These are phyloP conservation scores for Ceratosolen fusciceps DNA, from an alignment of 1,140 invertebrate species.

Conservation along the genomic window DNA sequence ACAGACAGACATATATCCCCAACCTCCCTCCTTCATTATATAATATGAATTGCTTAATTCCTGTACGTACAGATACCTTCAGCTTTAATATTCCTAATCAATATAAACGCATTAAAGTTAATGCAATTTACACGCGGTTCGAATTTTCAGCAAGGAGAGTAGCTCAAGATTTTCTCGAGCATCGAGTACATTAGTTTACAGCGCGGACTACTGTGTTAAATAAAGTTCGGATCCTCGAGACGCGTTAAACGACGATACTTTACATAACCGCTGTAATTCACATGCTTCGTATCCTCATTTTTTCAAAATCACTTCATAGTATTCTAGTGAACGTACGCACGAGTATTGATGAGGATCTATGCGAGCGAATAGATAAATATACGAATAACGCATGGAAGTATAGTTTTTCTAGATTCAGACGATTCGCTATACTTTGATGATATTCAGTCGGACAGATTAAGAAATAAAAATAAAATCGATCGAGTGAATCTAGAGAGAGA, in stretches of 20 bases:
- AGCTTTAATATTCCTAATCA: no score
- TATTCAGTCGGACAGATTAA: neutral
- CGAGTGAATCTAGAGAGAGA: conserved; percentile 2
- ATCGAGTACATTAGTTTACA: conserved; percentile 11
- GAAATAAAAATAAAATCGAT: neutral
- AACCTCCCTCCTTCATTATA: no score
- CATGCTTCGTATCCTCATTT: conserved; percentile 22
- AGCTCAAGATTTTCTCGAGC: neutral
- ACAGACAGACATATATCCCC: no score
- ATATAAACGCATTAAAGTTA: no score
- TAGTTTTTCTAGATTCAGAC: no score
- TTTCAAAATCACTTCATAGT: conserved; percentile 23
- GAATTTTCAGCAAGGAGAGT: neutral
- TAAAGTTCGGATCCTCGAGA: neutral
- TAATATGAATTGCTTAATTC: no score
- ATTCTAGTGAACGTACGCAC: neutral
- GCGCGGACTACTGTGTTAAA: neutral
- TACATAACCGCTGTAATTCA: neutral
- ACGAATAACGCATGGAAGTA: no score
- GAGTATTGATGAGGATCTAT: neutral
- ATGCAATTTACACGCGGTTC: no score
- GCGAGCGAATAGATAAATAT: neutral
- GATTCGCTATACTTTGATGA: no score
- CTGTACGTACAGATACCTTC: no score
- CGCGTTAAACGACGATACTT: neutral